These are phyloP conservation scores for Monoplex corrugatus DNA, from an alignment of 2,888 invertebrate species.

Conservation along the genomic window DNA sequence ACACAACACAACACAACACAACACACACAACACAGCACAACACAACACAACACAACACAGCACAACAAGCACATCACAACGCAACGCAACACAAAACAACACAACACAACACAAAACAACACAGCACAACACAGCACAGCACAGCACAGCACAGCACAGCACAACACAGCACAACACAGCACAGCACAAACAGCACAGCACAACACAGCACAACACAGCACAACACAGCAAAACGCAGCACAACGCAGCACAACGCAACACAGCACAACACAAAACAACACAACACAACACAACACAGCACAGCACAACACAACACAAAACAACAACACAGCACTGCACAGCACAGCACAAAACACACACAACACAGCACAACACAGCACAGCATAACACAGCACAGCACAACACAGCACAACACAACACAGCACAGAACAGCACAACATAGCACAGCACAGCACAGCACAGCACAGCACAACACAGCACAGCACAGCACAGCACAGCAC, in stretches of 20 bases:
- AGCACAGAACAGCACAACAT: neutral
- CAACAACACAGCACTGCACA: neutral
- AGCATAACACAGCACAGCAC: neutral
- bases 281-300: neutral
- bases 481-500: too few species aligned
- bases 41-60: neutral
- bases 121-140: neutral
- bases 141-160: neutral
- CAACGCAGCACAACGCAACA: neutral
- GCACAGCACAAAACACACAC: too few species aligned
- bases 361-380: too few species aligned
- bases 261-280: neutral
- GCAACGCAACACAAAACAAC: neutral
- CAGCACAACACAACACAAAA: neutral
- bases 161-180: slow-evolving; percentile 7
- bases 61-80: slow-evolving; percentile 4
- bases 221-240: neutral
- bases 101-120: neutral
- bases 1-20: neutral
- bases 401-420: neutral
- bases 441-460: neutral
- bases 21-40: slow-evolving; percentile 8
- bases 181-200: too few species aligned
- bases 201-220: too few species aligned
- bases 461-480: neutral